Base-by-base conservation (phyloP, 2,888 invertebrate species). In the Pseudococcus jackbeardsleyi region DNA sequence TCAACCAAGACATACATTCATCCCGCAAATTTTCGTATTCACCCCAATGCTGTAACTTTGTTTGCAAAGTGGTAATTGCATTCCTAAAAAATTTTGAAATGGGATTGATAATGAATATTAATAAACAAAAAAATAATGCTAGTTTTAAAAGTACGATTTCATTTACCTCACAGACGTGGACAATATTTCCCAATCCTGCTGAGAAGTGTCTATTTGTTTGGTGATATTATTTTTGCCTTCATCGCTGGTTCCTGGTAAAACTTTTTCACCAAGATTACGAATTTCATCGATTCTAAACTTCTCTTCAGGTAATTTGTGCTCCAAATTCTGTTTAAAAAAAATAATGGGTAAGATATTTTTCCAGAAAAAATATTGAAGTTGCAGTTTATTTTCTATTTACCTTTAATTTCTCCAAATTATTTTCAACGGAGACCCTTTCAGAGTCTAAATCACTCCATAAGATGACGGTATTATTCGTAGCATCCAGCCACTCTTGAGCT, bases 11-110 rank as follows among this genome's bases (percentile, higher is more conserved):
- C 89, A 96, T 93, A 90, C 97, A 97, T 89, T 95, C 94, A 90
- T 98, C 97, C 91, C 96, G 96, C 91, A 96, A 93, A 26, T 94
- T 93, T 91, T 98, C 98, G 91, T 97, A 98, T 91, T 98, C 97
- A 88, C 95, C 94, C 98, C 98, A 98, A 91, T 97, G 96, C 90
- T 95, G 95, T 85, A 98, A 93, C 91, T 97, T 96, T 84, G 93
- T 94, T 91, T 98, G 96, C 88, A 98, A 92, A 0, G 94, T 93
- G 90, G 96, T 95, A 84, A 97, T 96, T 17, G 88, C 72, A 77
- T 88, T 88, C 48, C 88, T 88, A 50, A 46, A 77, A 85, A 68
- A 46, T 68, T 68, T 1, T 2, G 15, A 19, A 54, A 85, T 1
- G 12, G n/a, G 7, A 54, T 85, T 54, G 54, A 17, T 85, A 0